A percentile compares a stretch with the other conserved stretches of the same genome.
Evolutionary conservation across 2,113 vertebrate genomes (phyloP).

Genomic region (Protobothrops flavoviridis): DNA sequence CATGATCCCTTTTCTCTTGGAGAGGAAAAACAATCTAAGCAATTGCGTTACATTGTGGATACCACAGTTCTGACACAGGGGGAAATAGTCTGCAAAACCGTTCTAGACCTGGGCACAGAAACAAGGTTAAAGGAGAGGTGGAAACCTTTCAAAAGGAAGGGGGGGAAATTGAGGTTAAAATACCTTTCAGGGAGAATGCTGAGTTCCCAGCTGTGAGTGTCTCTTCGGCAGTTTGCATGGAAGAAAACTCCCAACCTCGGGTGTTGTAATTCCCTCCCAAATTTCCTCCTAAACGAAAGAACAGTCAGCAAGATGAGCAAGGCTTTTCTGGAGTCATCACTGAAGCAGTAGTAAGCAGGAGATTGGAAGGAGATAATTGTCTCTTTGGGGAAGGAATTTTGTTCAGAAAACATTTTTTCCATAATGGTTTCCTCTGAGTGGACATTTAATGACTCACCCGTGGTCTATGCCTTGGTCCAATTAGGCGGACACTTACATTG

Average conservation of each 20-base stretch:
- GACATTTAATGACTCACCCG: conserved; percentile 10
- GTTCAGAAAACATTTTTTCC: neutral
- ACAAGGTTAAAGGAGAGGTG: neutral
- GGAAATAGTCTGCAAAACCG: neutral
- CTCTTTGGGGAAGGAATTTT: neutral
- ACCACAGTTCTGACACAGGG: neutral
- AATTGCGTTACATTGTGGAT: neutral
- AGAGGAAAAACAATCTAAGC: neutral
- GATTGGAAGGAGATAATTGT: neutral
- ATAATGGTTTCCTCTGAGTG: neutral
- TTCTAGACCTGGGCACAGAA: neutral
- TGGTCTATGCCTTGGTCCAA: rapidly evolving
- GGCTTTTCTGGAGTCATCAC: neutral
- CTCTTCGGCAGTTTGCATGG: conserved; percentile 72
- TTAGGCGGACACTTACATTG: neutral
- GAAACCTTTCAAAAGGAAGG: neutral
- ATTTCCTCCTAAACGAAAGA: conserved; percentile 58
- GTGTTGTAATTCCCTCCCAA: conserved; percentile 73
- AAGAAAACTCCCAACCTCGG: conserved; percentile 75
- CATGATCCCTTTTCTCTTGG: too few species aligned
- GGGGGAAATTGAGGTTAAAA: neutral
- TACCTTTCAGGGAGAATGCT: conserved; percentile 73
- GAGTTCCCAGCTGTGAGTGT: conserved; percentile 68
- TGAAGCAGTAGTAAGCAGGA: conserved; percentile 13
- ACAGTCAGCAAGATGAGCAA: conserved; percentile 16